These are phyloP conservation scores for Oryctes rhinoceros DNA, from an alignment of 1,140 invertebrate genomes.

Conservation along the genomic window DNA sequence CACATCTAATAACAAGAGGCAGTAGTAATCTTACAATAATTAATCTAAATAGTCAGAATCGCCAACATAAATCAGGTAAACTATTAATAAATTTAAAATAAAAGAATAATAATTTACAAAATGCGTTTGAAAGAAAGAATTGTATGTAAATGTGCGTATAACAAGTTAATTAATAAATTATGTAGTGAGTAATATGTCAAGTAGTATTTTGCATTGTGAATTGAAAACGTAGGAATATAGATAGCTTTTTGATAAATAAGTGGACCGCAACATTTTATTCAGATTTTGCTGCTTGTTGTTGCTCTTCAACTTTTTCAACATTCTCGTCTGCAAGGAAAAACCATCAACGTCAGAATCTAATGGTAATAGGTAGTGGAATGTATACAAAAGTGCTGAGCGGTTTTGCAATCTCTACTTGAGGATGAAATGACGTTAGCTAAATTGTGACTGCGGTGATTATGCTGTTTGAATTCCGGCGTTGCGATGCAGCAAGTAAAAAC, in stretches of 20 bases:
- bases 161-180: constrained; percentile 1
- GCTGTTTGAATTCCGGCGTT: not conserved
- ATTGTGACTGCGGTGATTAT: not conserved
- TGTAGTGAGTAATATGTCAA: not conserved
- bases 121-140: not conserved
- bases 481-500: not conserved
- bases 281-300: constrained; percentile 30
- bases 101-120: constrained; percentile 21
- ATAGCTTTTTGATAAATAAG: constrained; percentile 17
- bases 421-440: constrained; percentile 8
- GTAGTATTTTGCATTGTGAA: not conserved
- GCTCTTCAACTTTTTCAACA: constrained; percentile 31
- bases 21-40: constrained; percentile 1
- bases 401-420: not conserved
- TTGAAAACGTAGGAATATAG: not conserved
- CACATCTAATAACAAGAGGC: constrained; percentile 3
- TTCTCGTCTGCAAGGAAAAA: constrained; percentile 37
- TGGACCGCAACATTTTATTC: constrained; percentile 28
- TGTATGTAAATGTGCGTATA: constrained; percentile 17
- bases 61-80: constrained; percentile 27
- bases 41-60: constrained; percentile 13
- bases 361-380: not conserved
- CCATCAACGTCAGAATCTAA: constrained; percentile 33
- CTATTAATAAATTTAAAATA: constrained; percentile 9
- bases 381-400: not conserved